These are phyloP conservation scores for Troglohyphantes excavatus DNA, from an alignment of 2,888 invertebrate species.

Conservation along the genomic window DNA sequence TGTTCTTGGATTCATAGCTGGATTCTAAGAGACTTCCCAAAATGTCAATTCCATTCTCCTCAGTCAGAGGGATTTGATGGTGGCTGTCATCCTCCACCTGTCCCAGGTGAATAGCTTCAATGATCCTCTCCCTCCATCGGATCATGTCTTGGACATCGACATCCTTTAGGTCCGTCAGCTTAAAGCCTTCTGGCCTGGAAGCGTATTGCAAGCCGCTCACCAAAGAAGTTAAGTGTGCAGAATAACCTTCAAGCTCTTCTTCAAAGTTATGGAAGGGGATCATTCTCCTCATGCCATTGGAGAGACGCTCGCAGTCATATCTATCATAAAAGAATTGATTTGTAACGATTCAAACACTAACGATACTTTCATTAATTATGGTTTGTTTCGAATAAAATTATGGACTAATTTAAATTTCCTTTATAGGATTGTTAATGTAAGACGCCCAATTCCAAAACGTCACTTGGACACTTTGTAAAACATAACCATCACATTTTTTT, in stretches of 20 bases:
- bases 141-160: constrained; percentile 84
- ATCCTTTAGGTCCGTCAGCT: constrained; percentile 58
- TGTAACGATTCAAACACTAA: no score
- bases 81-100: constrained; percentile 84
- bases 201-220: constrained; percentile 72
- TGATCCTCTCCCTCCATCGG: constrained; percentile 89
- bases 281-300: constrained; percentile 88
- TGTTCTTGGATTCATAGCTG: constrained; percentile 84
- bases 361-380: no score
- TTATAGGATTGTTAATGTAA: no score
- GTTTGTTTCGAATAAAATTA: no score
- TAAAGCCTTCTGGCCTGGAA: constrained; percentile 66
- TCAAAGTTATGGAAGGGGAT: constrained; percentile 84
- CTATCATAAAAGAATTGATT: no score
- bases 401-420: no score
- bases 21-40: constrained; percentile 91
- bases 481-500: no score
- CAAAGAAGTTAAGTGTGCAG: constrained; percentile 72
- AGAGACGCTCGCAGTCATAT: constrained; percentile 89
- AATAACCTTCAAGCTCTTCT: constrained; percentile 67
- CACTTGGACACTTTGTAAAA: no score
- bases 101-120: constrained; percentile 88
- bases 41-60: constrained; percentile 88
- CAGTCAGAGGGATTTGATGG: constrained; percentile 85
- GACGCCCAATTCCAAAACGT: no score